These are phyloP conservation scores for Agrilus cyanescens DNA, from an alignment of 2,888 invertebrate species.

Conservation along the genomic window DNA sequence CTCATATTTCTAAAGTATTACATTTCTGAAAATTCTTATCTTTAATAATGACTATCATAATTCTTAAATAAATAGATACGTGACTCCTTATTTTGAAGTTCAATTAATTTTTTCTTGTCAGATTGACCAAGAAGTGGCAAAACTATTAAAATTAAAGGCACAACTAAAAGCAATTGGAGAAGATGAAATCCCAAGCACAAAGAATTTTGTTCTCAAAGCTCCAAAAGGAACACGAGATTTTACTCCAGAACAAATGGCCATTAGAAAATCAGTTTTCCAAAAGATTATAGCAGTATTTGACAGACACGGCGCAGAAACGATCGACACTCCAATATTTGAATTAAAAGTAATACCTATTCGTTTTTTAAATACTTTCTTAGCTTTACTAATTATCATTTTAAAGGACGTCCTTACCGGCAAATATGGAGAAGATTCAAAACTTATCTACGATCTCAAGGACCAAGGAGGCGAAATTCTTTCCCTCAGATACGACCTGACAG, in stretches of 20 bases:
- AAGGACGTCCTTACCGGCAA: conserved; percentile 96
- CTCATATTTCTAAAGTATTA: background rate
- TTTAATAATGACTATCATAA: background rate
- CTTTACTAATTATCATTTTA: conserved; percentile 40
- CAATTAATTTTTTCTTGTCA: conserved; percentile 33
- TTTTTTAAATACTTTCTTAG: conserved; percentile 5
- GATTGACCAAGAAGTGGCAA: conserved; percentile 78
- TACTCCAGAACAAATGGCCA: conserved; percentile 87
- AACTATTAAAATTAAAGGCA: conserved; percentile 68
- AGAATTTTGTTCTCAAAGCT: conserved; percentile 79
- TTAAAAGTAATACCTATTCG: conserved; percentile 54
- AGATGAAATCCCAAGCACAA: conserved; percentile 43
- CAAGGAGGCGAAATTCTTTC: conserved; percentile 97
- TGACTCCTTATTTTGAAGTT: conserved; percentile 6
- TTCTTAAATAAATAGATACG: background rate
- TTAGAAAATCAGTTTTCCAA: conserved; percentile 73
- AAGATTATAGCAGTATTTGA: conserved; percentile 86
- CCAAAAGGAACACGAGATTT: conserved; percentile 94
- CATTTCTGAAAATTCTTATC: background rate
- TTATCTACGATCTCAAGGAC: conserved; percentile 96
- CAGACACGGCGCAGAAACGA: conserved; percentile 93
- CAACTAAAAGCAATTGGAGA: conserved; percentile 50
- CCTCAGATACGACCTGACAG: conserved; percentile 93
- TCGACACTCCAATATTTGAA: conserved; percentile 98
- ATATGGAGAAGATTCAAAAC: conserved; percentile 98